Conservation (phyloP, 2,888 invertebrate genomes). For the Cacoxenus indagator region DNA sequence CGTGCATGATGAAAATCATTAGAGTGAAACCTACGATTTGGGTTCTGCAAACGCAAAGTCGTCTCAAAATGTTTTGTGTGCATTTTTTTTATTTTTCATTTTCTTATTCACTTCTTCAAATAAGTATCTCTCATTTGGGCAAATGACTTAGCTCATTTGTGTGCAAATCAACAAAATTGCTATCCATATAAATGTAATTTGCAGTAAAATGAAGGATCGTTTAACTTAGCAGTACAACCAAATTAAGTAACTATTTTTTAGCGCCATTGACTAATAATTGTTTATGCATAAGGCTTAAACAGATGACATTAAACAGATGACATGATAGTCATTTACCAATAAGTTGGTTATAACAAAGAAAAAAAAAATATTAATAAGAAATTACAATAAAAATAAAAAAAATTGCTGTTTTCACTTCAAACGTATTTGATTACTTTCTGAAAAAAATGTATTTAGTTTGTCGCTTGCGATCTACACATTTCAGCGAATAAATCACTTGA, state of each 20-base stretch:
- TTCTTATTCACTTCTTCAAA: not conserved
- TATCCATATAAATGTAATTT: not conserved
- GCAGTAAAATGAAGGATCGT: not conserved
- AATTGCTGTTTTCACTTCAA: not conserved
- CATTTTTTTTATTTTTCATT: not conserved
- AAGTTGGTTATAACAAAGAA: not conserved
- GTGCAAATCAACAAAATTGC: not conserved
- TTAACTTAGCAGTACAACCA: not conserved
- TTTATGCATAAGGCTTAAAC: not conserved
- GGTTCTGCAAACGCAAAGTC: not conserved
- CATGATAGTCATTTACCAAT: constrained; percentile 3
- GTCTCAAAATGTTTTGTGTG: not conserved
- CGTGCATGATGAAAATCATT: constrained; percentile 6
- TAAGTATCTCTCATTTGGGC: not conserved
- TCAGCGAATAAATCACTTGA: constrained; percentile 4
- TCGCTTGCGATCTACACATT: not conserved
- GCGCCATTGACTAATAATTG: not conserved
- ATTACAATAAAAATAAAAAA: not conserved
- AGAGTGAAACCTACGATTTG: not conserved
- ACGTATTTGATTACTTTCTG: not conserved
- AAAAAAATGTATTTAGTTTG: not conserved
- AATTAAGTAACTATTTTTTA: not conserved
- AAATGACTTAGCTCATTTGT: constrained; percentile 7
- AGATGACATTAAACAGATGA: not conserved
- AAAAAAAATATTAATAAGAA: not conserved